Base-by-base conservation (phyloP, 1,140 invertebrate genomes). In the Lasaia peninsularis region DNA sequence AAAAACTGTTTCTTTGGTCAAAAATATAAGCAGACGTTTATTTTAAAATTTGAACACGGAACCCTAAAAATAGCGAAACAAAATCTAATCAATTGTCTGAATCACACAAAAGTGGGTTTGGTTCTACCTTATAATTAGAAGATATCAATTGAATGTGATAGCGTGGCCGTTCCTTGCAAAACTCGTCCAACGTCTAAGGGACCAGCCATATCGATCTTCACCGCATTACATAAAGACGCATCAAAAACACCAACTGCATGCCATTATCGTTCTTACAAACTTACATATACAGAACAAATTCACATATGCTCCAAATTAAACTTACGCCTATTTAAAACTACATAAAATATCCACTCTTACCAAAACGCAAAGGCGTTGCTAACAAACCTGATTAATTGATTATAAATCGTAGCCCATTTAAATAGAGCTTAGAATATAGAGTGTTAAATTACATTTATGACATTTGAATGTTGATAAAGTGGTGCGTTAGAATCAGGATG, bases 81-180 rank as follows among this genome's bases (percentile, higher is more conserved):
- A 51, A 65, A 63, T 63, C 67, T 65, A 73, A 80, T 78, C 65
- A 69, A 82, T 80, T 79, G 74, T 77, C 69, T 65, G 61, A 61
- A 65, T 61, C 66, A 70, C 68, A 70, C 68, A 69, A 69, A 71
- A 75, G 69, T 71, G 73, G 65, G 59, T 62, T 76, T 70, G n/a
- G 73, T 76, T 73, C 71, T 78, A 81, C 84, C 84, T 82, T 87
- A 84, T 85, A 87, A 87, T 87, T 87, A 87, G 77, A 80, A 75
- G 73, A 80, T 87, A 87, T 86, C 80, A 86, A 82, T 85, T 85
- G 79, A 77, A 86, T 81, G 75, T 77, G 84, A 87, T 87, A 85
- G 75, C 78, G 75, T 72, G 70, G 80, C 78, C 70, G 74, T 69
- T 68, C 75, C 80, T 87, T 87, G 72, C 81, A 78, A 85, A 87